Evolutionary conservation across 2,113 vertebrate species (phyloP), one percentile per base, ranked within the genome.

Genomic region (Apistogramma diplotaenia): DNA sequence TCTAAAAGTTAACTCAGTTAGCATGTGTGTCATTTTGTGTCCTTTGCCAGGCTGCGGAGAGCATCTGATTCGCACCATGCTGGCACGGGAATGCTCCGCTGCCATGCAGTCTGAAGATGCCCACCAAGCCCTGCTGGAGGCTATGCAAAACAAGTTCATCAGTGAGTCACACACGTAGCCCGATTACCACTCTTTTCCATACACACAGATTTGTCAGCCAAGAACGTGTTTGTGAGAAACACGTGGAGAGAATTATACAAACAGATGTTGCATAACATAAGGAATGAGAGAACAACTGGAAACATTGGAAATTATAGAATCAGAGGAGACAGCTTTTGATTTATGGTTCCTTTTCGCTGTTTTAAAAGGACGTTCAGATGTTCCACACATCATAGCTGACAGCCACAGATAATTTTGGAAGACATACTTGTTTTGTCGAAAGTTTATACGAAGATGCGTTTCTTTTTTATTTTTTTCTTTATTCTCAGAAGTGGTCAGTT

Each of bases 131-230:
- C 94, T 99, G 88, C 92, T 99, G 93, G 97, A 99, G 92, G 97
- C 98, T 97, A 99, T 99, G 98, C 98, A 99, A 97, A 98, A 98
- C 92, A 99, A 99, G 91, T 99, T 99, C 93, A 99, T 99, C 93
- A 96, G 98, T 99, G 93, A 98, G 97, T 96, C 78, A 79, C 53
- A 70, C 70, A 49, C 81, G 74, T 31, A 15, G 58, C 67, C 74
- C 18, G 27, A 84, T 37, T 77, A 65, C 40, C 19, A 6, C 65
- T 71, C 35, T 43, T 78, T 76, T 82, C 74, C 62, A 58, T 74
- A 85, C 76, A 76, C 56, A 67, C 29, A 77, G 57, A 70, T 75
- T 31, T 82, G 74, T 78, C 65, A 59, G 81, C 78, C 89, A 81
- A 87, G 61, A 83, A 59, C 49, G 15, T 87, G 51, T 87, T 88